Evolutionary conservation across 1,140 invertebrate species (phyloP), one percentile per base, ranked within the genome.

Genomic region (Dryas iulia): DNA sequence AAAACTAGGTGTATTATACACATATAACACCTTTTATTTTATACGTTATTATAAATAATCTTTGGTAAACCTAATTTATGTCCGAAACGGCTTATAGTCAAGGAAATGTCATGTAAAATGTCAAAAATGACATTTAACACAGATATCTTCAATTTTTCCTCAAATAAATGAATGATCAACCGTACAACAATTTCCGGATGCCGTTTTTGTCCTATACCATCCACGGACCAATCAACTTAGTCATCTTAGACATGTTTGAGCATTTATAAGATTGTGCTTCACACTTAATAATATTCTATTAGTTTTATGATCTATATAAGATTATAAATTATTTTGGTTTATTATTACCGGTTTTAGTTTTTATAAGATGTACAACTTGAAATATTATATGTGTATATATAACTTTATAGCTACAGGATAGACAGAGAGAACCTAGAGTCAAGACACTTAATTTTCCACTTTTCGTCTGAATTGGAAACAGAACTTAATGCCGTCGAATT

Each of bases 151-250:
- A 18, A 39, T 6, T 14, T 39, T 18, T 18, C n/a, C 14, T 47
- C 21, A 47, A 47, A 47, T 47, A 47, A 18, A 21, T 47, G 18
- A 5, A 47, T 47, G 39, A 47, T 30, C 21, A 69, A 69, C 21
- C 59, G 60, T 21, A 56, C 31, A 61, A 53, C 26, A 53, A 73
- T 73, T 73, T 73, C 71, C 71, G 66, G 71, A 66, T 53, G 59
- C 39, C 21, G 66, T 69, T 73, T 73, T 69, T 72, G 59, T 72
- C 57, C 61, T 69, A 65, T 57, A 30, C 47, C 47, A 53, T 66
- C 59, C 31, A 57, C 21, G 53, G 26, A 31, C 30, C 18, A 18
- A 67, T 59, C 28, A 25, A 61, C 25, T 72, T 72, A 72, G 70
- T 72, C 70, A 72, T 67, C 30, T 26, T n/a, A 58, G 23, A 62